Evolutionary conservation across 2,113 vertebrate genomes (phyloP).

Genomic region (Dromaius novaehollandiae): DNA sequence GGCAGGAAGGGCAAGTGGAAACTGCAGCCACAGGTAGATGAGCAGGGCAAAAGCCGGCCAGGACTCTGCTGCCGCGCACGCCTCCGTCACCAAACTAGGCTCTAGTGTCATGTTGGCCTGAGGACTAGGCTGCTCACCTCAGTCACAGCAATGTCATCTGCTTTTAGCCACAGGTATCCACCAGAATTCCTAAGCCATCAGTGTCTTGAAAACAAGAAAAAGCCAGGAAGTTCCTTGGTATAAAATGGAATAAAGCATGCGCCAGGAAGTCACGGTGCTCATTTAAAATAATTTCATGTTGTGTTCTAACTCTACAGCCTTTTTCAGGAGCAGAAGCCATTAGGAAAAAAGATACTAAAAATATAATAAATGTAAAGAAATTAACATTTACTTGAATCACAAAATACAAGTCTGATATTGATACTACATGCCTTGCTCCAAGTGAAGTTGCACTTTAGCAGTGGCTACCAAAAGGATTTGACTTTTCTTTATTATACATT

Average conservation of each 20-base stretch:
- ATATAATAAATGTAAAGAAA: neutral
- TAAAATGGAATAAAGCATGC: neutral
- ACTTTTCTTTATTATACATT: neutral
- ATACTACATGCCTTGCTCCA: neutral
- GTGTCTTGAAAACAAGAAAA: neutral
- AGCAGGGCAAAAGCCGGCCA: neutral
- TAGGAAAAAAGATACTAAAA: neutral
- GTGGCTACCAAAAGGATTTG: neutral
- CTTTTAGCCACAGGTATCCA: neutral
- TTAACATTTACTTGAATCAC: neutral
- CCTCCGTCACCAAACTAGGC: neutral
- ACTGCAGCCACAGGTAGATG: accelerated
- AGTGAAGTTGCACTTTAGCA: neutral
- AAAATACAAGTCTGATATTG: neutral
- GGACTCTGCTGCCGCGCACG: neutral
- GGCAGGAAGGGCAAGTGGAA: neutral
- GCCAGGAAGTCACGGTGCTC: neutral
- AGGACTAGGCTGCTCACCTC: neutral
- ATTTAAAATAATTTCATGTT: neutral
- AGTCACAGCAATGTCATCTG: neutral
- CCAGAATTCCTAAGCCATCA: neutral
- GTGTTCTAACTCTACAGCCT: neutral
- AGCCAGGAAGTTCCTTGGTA: neutral
- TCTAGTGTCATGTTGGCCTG: accelerated
- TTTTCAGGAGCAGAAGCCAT: neutral